Conservation (phyloP, 2,888 invertebrate genomes). For the Eudasyphora cyanicolor region DNA sequence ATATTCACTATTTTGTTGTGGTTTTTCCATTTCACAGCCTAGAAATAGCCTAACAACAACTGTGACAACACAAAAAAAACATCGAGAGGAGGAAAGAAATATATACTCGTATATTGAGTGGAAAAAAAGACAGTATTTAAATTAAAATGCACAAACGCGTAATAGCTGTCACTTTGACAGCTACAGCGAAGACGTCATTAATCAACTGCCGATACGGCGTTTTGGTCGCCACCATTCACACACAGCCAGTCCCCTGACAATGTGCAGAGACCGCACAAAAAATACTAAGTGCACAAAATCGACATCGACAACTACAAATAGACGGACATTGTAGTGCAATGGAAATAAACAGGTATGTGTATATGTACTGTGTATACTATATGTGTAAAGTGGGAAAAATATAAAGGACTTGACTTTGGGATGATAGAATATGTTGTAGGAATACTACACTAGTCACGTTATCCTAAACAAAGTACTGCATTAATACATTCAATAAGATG, state of each 20-base stretch:
- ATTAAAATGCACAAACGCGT: constrained; percentile 65
- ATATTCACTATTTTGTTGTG: neutral
- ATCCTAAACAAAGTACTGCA: no score
- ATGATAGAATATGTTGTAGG: neutral
- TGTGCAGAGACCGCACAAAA: neutral
- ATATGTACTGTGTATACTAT: no score
- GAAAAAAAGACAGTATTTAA: constrained; percentile 41
- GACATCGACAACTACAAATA: neutral
- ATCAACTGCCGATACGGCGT: constrained; percentile 54
- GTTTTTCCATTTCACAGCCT: neutral
- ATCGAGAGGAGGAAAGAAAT: no score
- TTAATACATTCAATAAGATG: no score
- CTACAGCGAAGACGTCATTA: constrained; percentile 65
- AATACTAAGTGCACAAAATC: constrained; percentile 38
- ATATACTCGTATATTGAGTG: constrained; percentile 3
- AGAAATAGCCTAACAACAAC: neutral
- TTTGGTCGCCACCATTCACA: constrained; percentile 35
- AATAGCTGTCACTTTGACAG: constrained; percentile 66
- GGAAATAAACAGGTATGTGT: neutral
- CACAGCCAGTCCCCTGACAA: neutral
- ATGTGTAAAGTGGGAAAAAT: no score
- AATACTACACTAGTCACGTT: no score
- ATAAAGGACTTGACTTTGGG: no score
- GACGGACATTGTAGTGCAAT: neutral
- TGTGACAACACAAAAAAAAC: neutral